phyloP scores from a whole-genome alignment of 2,113 vertebrate genomes.

The Centrocercus urophasianus region DNA sequence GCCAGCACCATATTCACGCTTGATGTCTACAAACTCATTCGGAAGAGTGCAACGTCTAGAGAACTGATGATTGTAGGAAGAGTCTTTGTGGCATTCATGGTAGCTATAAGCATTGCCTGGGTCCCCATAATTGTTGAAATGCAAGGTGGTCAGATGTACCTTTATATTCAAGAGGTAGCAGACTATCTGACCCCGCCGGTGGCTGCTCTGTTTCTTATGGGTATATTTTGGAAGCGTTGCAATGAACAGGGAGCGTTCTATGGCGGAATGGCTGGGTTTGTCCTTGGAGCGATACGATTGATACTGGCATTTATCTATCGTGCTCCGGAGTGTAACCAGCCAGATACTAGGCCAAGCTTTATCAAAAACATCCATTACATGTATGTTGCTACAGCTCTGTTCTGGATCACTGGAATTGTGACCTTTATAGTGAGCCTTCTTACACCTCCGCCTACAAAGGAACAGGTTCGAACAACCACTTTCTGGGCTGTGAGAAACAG shows the following conservation, averaged over 20 bases:
- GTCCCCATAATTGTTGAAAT: constrained; percentile 98
- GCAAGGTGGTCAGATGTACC: constrained; percentile 98
- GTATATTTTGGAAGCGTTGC: constrained; percentile 95
- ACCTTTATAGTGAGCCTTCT: constrained; percentile 90
- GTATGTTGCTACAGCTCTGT: constrained; percentile 92
- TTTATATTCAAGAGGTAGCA: constrained; percentile 98
- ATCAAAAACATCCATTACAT: constrained; percentile 93
- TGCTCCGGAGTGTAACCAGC: constrained; percentile 90
- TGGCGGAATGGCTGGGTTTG: constrained; percentile 92
- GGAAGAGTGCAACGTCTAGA: constrained; percentile 84
- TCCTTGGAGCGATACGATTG: constrained; percentile 85
- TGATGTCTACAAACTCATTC: constrained; percentile 92
- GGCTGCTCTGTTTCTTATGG: constrained; percentile 94
- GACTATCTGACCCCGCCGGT: constrained; percentile 96
- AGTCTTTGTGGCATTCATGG: constrained; percentile 94
- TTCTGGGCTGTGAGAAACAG: constrained; percentile 87
- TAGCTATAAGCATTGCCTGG: constrained; percentile 95
- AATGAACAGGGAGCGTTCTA: constrained; percentile 96
- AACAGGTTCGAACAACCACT: constrained; percentile 88
- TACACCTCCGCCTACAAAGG: constrained; percentile 87
- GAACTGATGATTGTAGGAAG: constrained; percentile 94
- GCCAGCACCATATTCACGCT: constrained; percentile 98
- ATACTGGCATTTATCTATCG: constrained; percentile 92
- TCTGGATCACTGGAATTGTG: constrained; percentile 92
- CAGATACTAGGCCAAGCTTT: constrained; percentile 89